Conservation (phyloP, 2,113 vertebrate species). For the Vulpes vulpes region DNA sequence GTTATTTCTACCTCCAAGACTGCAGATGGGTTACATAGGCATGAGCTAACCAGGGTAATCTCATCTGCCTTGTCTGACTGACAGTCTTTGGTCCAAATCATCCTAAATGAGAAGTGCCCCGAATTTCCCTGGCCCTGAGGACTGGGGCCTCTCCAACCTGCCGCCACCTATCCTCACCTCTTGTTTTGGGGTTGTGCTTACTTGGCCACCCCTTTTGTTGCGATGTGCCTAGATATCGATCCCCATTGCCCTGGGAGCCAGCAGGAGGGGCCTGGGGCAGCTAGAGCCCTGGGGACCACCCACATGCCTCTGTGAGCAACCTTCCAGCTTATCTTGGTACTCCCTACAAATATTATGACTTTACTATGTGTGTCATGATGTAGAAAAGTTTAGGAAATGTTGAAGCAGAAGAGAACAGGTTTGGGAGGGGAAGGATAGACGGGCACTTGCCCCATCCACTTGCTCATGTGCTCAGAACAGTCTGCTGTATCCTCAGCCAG, state of each 20-base stretch:
- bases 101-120: neutral
- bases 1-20: neutral
- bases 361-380: neutral
- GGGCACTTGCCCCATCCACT: neutral
- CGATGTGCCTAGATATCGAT: neutral
- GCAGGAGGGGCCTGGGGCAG: neutral
- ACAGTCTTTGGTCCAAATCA: neutral
- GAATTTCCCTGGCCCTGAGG: neutral
- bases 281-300: neutral
- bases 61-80: neutral
- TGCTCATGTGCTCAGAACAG: rapidly evolving
- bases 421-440: neutral
- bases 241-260: neutral
- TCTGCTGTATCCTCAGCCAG: neutral
- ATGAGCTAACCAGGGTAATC: neutral
- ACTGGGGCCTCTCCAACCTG: neutral
- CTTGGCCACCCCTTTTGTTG: neutral
- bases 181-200: neutral
- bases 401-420: neutral
- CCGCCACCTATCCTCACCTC: rapidly evolving
- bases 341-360: neutral
- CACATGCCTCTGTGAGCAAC: neutral
- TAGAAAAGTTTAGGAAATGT: neutral
- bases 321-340: neutral
- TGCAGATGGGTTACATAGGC: neutral